These are phyloP conservation scores for Malthinus seriepunctatus DNA, from an alignment of 2,888 invertebrate genomes.

Conservation along the genomic window DNA sequence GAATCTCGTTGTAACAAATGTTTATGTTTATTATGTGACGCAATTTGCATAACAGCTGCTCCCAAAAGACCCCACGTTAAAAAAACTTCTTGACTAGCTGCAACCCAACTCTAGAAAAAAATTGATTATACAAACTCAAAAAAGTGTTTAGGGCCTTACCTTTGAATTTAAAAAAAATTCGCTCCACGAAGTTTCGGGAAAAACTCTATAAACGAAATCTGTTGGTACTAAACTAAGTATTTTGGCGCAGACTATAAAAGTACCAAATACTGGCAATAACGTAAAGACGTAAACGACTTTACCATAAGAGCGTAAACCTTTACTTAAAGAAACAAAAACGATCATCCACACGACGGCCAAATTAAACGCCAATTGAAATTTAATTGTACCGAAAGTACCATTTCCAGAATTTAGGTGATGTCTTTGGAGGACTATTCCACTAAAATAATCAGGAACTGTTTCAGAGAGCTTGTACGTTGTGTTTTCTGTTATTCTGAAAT, in stretches of 20 bases:
- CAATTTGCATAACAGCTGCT: slow-evolving; percentile 78
- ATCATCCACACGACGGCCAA: slow-evolving; percentile 90
- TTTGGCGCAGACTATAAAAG: slow-evolving; percentile 73
- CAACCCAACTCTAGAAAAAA: slow-evolving; percentile 80
- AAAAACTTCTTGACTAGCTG: slow-evolving; percentile 87
- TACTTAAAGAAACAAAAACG: slow-evolving; percentile 84
- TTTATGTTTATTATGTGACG: slow-evolving; percentile 74
- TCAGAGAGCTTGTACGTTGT: slow-evolving; percentile 66
- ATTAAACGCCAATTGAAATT: slow-evolving; percentile 89
- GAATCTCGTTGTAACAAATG: slow-evolving; percentile 67
- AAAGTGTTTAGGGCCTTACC: slow-evolving; percentile 55
- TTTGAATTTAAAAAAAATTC: slow-evolving; percentile 84
- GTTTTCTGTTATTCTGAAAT: slow-evolving; percentile 41
- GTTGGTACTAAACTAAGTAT: slow-evolving; percentile 73
- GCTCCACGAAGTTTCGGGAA: slow-evolving; percentile 79
- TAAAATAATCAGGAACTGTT: slow-evolving; percentile 84
- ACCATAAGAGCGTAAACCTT: slow-evolving; percentile 83
- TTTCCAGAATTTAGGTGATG: slow-evolving; percentile 50
- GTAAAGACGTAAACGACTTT: slow-evolving; percentile 83
- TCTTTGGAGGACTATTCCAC: slow-evolving; percentile 79
- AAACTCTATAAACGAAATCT: slow-evolving; percentile 68
- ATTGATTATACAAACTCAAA: not conserved
- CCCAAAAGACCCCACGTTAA: slow-evolving; percentile 86
- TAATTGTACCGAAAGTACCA: slow-evolving; percentile 65
- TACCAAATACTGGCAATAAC: slow-evolving; percentile 76